A percentile compares a stretch with the other conserved stretches of the same genome.
Evolutionary conservation across 2,113 vertebrate genomes (phyloP).

Genomic region (Antechinus stuartii): DNA sequence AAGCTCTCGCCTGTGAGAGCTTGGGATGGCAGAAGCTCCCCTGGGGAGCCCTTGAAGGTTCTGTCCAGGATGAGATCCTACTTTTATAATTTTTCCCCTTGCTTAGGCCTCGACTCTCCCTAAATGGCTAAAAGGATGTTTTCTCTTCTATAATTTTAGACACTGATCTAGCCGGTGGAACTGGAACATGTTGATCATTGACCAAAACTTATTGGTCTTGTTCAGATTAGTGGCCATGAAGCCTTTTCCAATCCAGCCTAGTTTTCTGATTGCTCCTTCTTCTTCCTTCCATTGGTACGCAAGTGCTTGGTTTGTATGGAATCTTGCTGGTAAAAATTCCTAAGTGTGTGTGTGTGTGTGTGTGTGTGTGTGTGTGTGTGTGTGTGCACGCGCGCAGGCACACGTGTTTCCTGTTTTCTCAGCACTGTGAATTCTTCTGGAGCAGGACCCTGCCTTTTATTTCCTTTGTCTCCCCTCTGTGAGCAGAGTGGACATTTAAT

Average conservation of each 20-base stretch:
- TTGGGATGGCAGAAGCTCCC: neutral
- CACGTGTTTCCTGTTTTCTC: neutral
- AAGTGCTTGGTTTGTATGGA: neutral
- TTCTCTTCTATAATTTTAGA: slow-evolving; percentile 6
- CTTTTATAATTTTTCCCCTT: neutral
- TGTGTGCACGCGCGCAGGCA: too few relatives aligned
- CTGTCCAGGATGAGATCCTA: neutral
- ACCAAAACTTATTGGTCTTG: neutral
- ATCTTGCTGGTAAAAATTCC: neutral
- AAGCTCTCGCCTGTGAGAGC: slow-evolving; percentile 19
- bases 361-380: neutral
- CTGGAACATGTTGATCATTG: neutral
- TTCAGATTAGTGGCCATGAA: neutral
- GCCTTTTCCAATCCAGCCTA: neutral
- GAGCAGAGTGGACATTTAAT: neutral
- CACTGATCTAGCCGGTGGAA: neutral
- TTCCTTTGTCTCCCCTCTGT: neutral
- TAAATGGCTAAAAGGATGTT: neutral
- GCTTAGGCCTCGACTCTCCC: too few relatives aligned
- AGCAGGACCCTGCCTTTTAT: neutral
- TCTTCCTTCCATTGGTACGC: slow-evolving; percentile 22
- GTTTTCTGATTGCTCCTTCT: neutral
- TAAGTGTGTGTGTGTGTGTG: neutral
- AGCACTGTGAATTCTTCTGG: neutral
- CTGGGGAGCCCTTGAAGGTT: neutral